Conservation (phyloP, 2,888 invertebrate species). For the Scelioninae gen. 2 region DNA sequence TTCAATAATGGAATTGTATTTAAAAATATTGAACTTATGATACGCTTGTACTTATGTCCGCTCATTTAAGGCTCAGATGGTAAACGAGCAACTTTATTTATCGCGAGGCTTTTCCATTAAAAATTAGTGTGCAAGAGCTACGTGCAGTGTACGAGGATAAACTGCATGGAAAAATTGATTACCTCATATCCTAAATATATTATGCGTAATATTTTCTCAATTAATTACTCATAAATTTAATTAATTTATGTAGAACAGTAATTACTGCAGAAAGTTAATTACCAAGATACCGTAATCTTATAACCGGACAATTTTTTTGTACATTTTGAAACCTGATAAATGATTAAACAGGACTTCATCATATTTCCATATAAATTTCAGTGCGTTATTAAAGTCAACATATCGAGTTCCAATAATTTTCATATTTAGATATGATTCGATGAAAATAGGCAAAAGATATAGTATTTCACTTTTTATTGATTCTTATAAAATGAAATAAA, state of each 20-base stretch:
- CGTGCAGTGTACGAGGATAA: too few species aligned
- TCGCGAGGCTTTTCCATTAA: too few species aligned
- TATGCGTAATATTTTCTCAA: constrained; percentile 15
- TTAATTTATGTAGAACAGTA: constrained; percentile 39
- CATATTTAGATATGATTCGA: constrained; percentile 22
- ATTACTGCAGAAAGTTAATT: constrained; percentile 41
- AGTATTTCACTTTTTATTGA: too few species aligned
- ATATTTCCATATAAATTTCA: constrained; percentile 31
- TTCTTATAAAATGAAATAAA: too few species aligned
- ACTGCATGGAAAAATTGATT: constrained; percentile 13
- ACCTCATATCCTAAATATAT: constrained; percentile 13
- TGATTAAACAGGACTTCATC: constrained; percentile 30
- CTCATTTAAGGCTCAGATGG: too few species aligned
- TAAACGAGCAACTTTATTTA: too few species aligned
- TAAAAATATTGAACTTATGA: too few species aligned
- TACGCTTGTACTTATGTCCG: too few species aligned
- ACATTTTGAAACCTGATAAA: constrained; percentile 38
- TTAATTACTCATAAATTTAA: constrained; percentile 41
- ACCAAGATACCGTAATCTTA: constrained; percentile 32
- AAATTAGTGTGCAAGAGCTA: too few species aligned
- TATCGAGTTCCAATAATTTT: constrained; percentile 27
- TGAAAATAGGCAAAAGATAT: constrained; percentile 1
- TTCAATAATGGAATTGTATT: too few species aligned
- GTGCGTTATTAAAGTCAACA: constrained; percentile 27
- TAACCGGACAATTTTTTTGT: constrained; percentile 28